Percentiles rank a stretch among this genome's conserved stretches.
These are phyloP conservation scores for Hemitrygon akajei DNA, from an alignment of 2,797 vertebrate genomes.

Conservation along the genomic window DNA sequence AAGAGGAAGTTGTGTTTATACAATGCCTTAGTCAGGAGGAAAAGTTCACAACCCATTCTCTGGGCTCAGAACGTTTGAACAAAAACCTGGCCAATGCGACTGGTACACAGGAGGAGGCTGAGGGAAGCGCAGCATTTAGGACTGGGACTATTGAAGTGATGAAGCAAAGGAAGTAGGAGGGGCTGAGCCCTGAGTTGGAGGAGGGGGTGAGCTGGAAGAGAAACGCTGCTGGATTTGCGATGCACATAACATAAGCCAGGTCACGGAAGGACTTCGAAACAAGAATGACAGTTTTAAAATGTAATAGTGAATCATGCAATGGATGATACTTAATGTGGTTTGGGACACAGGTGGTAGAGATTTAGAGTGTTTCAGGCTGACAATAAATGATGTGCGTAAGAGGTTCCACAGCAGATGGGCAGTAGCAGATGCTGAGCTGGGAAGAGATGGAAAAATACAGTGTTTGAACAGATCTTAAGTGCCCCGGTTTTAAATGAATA, in stretches of 20 bases:
- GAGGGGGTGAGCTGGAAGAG: neutral
- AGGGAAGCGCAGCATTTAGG: neutral
- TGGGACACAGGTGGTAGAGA: no score
- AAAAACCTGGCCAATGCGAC: neutral
- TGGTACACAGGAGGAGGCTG: neutral
- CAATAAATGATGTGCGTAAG: no score
- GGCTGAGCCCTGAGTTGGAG: no score
- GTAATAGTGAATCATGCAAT: no score
- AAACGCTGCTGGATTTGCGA: neutral
- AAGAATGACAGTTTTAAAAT: neutral
- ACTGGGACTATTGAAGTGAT: neutral
- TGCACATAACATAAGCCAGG: neutral
- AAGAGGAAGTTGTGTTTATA: neutral
- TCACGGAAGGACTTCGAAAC: neutral
- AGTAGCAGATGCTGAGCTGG: no score
- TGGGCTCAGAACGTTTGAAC: neutral
- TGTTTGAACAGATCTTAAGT: no score
- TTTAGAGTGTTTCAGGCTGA: no score
- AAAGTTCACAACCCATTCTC: neutral
- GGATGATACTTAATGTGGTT: no score
- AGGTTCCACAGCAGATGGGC: no score
- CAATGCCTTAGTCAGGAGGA: neutral
- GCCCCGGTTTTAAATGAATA: no score
- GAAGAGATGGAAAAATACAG: no score
- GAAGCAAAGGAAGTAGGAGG: neutral